Evolutionary conservation across 2,113 vertebrate genomes (phyloP).

Genomic region (Eira barbara): DNA sequence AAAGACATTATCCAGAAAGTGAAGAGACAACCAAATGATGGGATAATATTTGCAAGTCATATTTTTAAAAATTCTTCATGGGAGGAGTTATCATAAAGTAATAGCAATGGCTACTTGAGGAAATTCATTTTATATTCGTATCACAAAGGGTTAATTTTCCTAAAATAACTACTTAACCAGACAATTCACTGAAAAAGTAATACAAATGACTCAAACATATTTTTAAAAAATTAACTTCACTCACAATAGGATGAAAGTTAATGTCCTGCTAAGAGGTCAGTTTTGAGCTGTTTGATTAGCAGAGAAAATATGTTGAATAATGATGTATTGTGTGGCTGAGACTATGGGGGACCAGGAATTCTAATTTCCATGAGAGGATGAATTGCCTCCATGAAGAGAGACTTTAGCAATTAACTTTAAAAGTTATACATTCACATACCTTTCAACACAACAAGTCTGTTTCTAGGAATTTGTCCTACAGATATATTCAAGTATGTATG

Average conservation of each 20-base stretch:
- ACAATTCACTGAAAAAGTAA: not conserved
- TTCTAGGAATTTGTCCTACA: not conserved
- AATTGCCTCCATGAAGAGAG: not conserved
- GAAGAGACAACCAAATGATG: not conserved
- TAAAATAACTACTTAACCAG: not conserved
- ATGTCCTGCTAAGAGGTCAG: not conserved
- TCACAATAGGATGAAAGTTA: not conserved
- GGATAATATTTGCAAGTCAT: not conserved
- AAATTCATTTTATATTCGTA: not conserved
- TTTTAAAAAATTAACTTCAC: not conserved
- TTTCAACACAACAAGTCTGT: not conserved
- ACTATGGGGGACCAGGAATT: not conserved
- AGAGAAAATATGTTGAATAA: not conserved
- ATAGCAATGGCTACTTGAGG: not conserved
- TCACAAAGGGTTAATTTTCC: not conserved
- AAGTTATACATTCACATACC: not conserved
- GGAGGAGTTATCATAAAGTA: not conserved
- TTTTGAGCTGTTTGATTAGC: not conserved
- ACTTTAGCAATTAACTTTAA: not conserved
- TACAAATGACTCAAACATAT: not conserved
- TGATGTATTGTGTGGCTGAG: not conserved
- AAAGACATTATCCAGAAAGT: not conserved
- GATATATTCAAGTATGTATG: not conserved
- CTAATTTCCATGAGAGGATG: not conserved
- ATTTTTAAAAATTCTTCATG: not conserved